Evolutionary conservation across 1,140 invertebrate species (phyloP).

Genomic region (Trypoxylus dichotomus): DNA sequence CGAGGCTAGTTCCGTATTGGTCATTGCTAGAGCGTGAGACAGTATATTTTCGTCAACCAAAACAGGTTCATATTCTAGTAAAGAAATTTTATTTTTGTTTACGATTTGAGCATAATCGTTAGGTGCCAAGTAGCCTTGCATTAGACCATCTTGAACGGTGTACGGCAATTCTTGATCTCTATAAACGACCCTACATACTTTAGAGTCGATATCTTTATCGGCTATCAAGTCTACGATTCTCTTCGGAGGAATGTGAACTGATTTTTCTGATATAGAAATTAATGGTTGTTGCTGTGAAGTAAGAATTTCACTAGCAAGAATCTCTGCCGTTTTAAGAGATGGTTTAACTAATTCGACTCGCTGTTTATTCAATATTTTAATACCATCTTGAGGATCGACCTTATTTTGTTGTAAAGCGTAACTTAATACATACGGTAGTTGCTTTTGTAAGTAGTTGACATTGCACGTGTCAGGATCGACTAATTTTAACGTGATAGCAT

Average conservation of each 20-base stretch:
- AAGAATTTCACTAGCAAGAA: not conserved
- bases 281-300: slow-evolving; percentile 4
- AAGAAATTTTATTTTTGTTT: slow-evolving; percentile 56
- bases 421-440: slow-evolving; percentile 57
- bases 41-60: not conserved
- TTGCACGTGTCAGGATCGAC: slow-evolving; percentile 74
- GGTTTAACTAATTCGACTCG: slow-evolving; percentile 52
- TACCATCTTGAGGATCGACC: slow-evolving; percentile 66
- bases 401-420: slow-evolving; percentile 65
- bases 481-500: slow-evolving; percentile 73
- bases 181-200: slow-evolving; percentile 67
- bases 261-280: not conserved
- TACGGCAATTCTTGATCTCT: slow-evolving; percentile 60
- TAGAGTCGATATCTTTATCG: slow-evolving; percentile 72
- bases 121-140: slow-evolving; percentile 66
- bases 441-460: slow-evolving; percentile 61
- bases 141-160: slow-evolving; percentile 65
- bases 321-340: slow-evolving; percentile 18
- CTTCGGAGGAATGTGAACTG: not conserved
- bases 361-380: slow-evolving; percentile 62
- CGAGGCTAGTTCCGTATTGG: not conserved
- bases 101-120: slow-evolving; percentile 66
- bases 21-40: not conserved
- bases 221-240: slow-evolving; percentile 71
- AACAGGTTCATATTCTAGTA: slow-evolving; percentile 49